Base-by-base conservation (phyloP, 1,140 invertebrate genomes). In the Contarinia nasturtii region DNA sequence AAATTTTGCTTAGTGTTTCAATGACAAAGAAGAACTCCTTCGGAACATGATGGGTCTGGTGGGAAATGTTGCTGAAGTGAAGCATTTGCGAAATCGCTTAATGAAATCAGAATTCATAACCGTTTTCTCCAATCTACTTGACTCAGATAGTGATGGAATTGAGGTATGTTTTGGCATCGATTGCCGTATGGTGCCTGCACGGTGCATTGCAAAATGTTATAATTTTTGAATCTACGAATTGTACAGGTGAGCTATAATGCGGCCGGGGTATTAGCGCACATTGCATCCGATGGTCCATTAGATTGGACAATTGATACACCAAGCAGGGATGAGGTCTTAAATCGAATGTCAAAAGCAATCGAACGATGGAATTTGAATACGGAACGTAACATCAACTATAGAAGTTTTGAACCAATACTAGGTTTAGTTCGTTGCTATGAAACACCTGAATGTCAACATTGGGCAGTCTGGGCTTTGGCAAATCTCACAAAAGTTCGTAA, bases 401-500 rank as follows among this genome's bases (percentile, higher is more conserved):
- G 90, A 50, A 92, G 87, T 17, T 95, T 96, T 68, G 77, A 88
- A 58, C 92, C 92, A 3, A 87, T 95, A 51, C 65, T 96, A 7
- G 72, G 82, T 48, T 66, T 96, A 37, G 71, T 92, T 4, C 71
- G 77, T 51, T 75, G 82, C 46, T 77, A 79, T 57, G 81, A 91
- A 52, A 91, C 87, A 2, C 82, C 86, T 1, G 79, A 88, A 59
- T 93, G 88, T 63, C 89, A 94, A 60, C 79, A 90, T 58, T 96
- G 92, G 92, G 89, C 91, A 2, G 81, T 87, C n/a, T 98, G 93
- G 93, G 94, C 92, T 7, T 69, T 98, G 36, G 90, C 91, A 27
- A 98, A 98, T 70, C 73, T 98, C 17, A 97, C 91, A 12, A 78
- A 76, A 54, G 87, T 95, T 20, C 55, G 57, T 48, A 48, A 36